Evolutionary conservation across 2,113 vertebrate species (phyloP), one percentile per base, ranked within the genome.

Genomic region (Barbus barbus): DNA sequence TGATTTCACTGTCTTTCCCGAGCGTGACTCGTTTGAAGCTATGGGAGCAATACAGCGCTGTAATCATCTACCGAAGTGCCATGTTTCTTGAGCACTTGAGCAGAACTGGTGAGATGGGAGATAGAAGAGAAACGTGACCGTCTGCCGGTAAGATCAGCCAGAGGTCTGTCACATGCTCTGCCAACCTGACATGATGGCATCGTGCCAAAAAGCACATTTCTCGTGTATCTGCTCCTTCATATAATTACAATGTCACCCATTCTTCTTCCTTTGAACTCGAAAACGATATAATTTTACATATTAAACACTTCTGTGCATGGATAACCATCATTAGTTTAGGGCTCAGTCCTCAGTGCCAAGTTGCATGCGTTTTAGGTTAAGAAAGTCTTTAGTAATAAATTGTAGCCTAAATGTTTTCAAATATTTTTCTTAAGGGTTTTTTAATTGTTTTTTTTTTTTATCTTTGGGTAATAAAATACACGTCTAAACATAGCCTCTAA

Each of bases 91-190:
- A 73, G 38, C 71, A 73, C 36, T 46, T 73, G 38, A 18, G 14
- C 48, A 51, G 16, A 73, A 46, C 3, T 24, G 9, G n/a, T 46
- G 65, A 69, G 65, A 69, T 36, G 33, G 65, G 8, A 51, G 48
- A 36, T 24, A 3, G 41, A 46, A 73, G 71, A 46, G 38, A 26
- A 73, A 73, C 38, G 71, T 73, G 38, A 73, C 67, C 5, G 36
- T 38, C 69, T 73, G 38, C 69, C 38, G 22, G 69, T 12, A 44
- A 41, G 69, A 73, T 73, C 69, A n/a, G 22, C 69, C 9, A 33
- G 31, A 73, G 69, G 9, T 73, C 38, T 44, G 71, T 73, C 71
- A 73, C 71, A 46, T 73, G 36, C 38, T 73, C 71, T 44, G 38
- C n/a, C 38, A 73, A 26, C 71, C 38, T 73, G 71, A 73, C 71